phyloP scores from a whole-genome alignment of 2,113 vertebrate species.

The Orycteropus afer region DNA sequence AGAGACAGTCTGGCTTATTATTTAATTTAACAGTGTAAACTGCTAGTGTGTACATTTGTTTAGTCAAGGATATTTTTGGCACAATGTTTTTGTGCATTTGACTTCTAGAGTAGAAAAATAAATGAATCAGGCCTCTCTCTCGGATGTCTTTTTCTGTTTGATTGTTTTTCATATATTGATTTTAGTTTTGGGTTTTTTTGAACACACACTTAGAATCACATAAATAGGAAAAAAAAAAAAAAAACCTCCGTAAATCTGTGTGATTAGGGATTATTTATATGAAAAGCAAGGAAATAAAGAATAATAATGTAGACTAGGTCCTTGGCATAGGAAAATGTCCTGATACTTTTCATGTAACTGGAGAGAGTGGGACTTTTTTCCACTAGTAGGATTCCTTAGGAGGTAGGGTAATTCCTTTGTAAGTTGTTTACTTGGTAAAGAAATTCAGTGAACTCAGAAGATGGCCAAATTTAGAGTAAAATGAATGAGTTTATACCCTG shows the following conservation, averaged over 20 bases:
- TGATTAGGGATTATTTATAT: not conserved
- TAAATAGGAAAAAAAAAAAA: not conserved
- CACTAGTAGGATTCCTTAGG: not conserved
- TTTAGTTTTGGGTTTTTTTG: not conserved
- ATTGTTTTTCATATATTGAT: not conserved
- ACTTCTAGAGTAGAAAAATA: conserved; percentile 46
- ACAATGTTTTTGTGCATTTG: conserved; percentile 36
- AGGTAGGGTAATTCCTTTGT: not conserved
- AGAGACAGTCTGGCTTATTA: not conserved
- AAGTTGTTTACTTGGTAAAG: not conserved
- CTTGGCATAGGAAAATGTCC: not conserved
- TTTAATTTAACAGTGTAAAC: conserved; percentile 44
- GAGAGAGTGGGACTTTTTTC: not conserved
- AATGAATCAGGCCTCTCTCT: not conserved
- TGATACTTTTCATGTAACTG: not conserved
- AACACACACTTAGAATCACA: not conserved
- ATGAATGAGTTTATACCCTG: not conserved
- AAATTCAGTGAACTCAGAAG: not conserved
- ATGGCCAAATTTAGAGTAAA: not conserved
- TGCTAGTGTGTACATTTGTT: conserved; percentile 9
- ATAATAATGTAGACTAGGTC: not conserved
- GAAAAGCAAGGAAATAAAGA: not conserved
- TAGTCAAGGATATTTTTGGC: conserved; percentile 15
- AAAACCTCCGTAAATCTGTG: not conserved
- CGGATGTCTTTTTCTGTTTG: not conserved